A percentile compares a stretch with the other conserved stretches of the same genome.
Evolutionary conservation across 2,797 vertebrate genomes (phyloP).

Genomic region (Falco naumanni): DNA sequence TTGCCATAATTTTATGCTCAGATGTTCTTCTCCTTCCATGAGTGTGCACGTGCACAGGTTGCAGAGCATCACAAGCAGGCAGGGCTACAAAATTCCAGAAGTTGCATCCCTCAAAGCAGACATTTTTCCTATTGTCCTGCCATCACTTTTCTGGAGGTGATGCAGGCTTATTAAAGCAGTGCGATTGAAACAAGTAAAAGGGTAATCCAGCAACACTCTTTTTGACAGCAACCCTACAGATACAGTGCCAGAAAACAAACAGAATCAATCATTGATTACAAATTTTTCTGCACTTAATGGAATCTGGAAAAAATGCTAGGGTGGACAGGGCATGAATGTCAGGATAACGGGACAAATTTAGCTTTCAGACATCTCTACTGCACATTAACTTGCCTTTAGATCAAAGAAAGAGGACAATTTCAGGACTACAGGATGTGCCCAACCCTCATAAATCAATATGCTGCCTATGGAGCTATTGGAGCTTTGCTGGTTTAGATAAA

Average conservation of each 20-base stretch:
- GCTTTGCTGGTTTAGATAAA: neutral
- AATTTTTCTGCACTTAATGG: neutral
- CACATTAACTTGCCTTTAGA: neutral
- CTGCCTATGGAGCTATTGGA: neutral
- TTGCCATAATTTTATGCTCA: neutral
- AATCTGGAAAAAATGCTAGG: neutral
- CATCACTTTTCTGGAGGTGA: neutral
- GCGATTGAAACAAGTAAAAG: neutral
- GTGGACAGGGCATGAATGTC: neutral
- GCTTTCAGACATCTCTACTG: neutral
- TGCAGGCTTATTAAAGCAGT: neutral
- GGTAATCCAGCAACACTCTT: neutral
- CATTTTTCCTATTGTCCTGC: neutral
- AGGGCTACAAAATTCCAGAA: neutral
- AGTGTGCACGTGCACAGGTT: neutral
- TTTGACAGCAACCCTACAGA: constrained; percentile 5
- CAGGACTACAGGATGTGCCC: neutral
- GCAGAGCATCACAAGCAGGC: neutral
- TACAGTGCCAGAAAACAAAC: neutral
- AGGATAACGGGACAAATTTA: neutral
- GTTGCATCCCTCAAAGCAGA: neutral
- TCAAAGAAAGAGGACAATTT: neutral
- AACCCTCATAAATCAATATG: neutral
- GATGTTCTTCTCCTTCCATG: neutral
- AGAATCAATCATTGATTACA: neutral